A percentile compares a stretch with the other conserved stretches of the same genome.
phyloP scores from a whole-genome alignment of 2,888 invertebrate genomes.

The Cryptus armator region DNA sequence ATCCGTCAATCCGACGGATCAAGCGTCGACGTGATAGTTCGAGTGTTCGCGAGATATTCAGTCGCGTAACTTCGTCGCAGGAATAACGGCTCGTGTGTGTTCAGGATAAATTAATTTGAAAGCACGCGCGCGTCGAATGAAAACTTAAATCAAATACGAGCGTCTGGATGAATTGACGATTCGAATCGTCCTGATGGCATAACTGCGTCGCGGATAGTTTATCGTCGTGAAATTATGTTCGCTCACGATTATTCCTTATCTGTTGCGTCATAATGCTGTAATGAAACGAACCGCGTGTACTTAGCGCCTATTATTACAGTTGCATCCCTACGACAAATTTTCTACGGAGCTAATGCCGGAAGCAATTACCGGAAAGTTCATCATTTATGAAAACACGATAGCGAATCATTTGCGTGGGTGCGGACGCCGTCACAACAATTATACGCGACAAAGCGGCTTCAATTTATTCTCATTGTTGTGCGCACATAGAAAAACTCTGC shows the following conservation, averaged over 20 bases:
- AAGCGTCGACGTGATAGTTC: slow-evolving; percentile 25
- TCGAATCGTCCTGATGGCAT: not conserved
- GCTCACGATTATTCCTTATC: not conserved
- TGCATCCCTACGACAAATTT: not conserved
- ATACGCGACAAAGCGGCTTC: not conserved
- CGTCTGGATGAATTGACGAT: not conserved
- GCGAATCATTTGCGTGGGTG: not conserved
- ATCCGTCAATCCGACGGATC: not conserved
- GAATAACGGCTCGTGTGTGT: not conserved
- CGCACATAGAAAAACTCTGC: not conserved
- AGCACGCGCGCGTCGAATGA: not conserved
- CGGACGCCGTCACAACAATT: not conserved
- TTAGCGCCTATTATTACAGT: not conserved
- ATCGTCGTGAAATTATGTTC: not conserved
- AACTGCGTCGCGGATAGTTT: not conserved
- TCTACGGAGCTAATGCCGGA: not conserved
- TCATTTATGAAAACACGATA: not conserved
- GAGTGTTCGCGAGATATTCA: slow-evolving; percentile 4
- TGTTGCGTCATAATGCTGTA: not conserved
- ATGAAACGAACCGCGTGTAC: not conserved
- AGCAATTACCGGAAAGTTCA: not conserved
- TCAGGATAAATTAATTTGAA: slow-evolving; percentile 25
- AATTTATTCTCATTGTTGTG: not conserved
- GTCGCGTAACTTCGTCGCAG: not conserved
- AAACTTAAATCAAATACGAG: slow-evolving; percentile 37